A percentile compares a stretch with the other conserved stretches of the same genome.
These are phyloP conservation scores for Atethmia centrago DNA, from an alignment of 2,888 invertebrate species.

Conservation along the genomic window DNA sequence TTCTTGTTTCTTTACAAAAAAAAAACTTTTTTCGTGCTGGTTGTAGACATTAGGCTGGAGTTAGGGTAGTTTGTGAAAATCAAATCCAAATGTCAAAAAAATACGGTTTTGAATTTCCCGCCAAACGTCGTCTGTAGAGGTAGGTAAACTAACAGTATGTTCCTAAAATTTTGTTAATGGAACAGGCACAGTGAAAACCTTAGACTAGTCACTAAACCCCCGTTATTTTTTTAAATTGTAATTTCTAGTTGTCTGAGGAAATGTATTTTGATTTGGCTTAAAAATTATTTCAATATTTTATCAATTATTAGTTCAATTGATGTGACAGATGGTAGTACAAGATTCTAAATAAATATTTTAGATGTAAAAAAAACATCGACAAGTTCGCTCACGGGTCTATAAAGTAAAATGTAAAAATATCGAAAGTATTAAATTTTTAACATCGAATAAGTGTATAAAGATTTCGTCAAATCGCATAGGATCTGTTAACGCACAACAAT, in stretches of 20 bases:
- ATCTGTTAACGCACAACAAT: constrained; percentile 63
- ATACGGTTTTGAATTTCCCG: constrained; percentile 12
- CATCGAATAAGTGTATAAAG: constrained; percentile 72
- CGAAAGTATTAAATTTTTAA: constrained; percentile 62
- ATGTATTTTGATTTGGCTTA: constrained; percentile 20
- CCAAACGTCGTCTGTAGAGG: constrained; percentile 11
- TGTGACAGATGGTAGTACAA: constrained; percentile 49
- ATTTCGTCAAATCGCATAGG: constrained; percentile 52
- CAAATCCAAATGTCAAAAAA: constrained; percentile 8
- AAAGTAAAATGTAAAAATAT: constrained; percentile 58
- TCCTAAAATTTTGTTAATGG: constrained; percentile 2
- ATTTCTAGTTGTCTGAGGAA: constrained; percentile 14
- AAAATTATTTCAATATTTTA: constrained; percentile 25
- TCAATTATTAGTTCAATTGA: constrained; percentile 34
- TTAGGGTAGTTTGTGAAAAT: constrained; percentile 1
- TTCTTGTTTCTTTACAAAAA: background rate
- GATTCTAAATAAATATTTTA: constrained; percentile 49
- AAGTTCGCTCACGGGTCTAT: constrained; percentile 82
- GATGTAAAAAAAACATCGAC: constrained; percentile 62
- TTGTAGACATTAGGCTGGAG: constrained; percentile 17
- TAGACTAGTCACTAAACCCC: constrained; percentile 8
- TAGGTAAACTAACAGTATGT: constrained; percentile 18
- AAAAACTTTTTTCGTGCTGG: background rate
- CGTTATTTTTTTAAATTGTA: constrained; percentile 24
- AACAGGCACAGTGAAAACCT: constrained; percentile 16